A percentile compares a stretch with the other conserved stretches of the same genome.
Conservation (phyloP, 2,888 invertebrate genomes). For the Autographa gamma region DNA sequence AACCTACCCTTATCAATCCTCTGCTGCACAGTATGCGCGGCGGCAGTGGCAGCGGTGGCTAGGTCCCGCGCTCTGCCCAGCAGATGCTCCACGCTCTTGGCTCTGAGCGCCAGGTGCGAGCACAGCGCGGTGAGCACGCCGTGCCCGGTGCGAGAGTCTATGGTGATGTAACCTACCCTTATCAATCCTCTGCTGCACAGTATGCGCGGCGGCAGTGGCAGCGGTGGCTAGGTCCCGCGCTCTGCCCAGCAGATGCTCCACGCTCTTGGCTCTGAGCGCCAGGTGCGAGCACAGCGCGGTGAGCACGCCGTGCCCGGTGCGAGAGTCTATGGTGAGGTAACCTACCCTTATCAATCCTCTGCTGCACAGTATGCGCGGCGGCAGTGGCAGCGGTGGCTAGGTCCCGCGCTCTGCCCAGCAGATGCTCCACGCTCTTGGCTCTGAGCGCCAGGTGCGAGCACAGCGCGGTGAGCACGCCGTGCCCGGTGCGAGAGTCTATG, state of each 20-base stretch:
- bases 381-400: constrained; percentile 56
- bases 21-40: constrained; percentile 57
- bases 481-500: too few relatives aligned
- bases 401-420: constrained; percentile 71
- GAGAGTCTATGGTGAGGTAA: too few relatives aligned
- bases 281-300: constrained; percentile 70
- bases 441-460: constrained; percentile 69
- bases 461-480: constrained; percentile 40
- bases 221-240: constrained; percentile 70
- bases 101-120: constrained; percentile 64
- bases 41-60: constrained; percentile 47
- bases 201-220: constrained; percentile 44
- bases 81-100: constrained; percentile 66
- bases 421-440: constrained; percentile 65
- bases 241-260: constrained; percentile 69
- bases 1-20: constrained; percentile 74
- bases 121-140: constrained; percentile 59
- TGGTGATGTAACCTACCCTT: constrained; percentile 71
- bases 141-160: too few relatives aligned
- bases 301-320: too few relatives aligned
- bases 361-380: constrained; percentile 57
- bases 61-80: constrained; percentile 72
- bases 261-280: constrained; percentile 53
- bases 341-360: constrained; percentile 74
- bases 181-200: constrained; percentile 67